Evolutionary conservation across 1,140 invertebrate genomes (phyloP), one percentile per base, ranked within the genome.

Genomic region (Gonatopus flavifemur): DNA sequence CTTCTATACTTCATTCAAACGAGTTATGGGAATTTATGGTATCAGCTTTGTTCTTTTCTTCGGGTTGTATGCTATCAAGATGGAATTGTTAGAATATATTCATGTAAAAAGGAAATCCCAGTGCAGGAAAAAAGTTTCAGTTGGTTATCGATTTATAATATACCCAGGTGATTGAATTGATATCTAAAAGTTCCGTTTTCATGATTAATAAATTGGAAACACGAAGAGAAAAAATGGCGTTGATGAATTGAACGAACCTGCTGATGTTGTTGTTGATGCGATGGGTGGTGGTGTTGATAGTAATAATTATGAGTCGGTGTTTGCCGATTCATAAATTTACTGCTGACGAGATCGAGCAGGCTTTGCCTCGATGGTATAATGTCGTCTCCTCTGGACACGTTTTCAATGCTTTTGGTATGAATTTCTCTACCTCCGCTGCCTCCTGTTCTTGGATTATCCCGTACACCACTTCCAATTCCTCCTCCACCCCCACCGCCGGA

Each of bases 401-500:
- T 76, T 42, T 76, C 75, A 46, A 71, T 66, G 48, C 75, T 77
- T 49, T 77, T 76, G 22, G 70, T 59, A 49, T 77, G 73, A 46
- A 77, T 74, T 16, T 77, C 75, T 59, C 15, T 64, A 59, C 12
- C 63, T 60, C 12, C 25, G 24, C 59, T 52, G 19, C 43, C 55
- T n/a, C 71, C 70, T 0, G 28, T 13, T 16, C 55, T 47, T n/a
- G n/a, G n/a, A n/a, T n/a, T n/a, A n/a, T n/a, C n/a, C 45, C 44
- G 24, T 62, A 64, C 36, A 67, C 72, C 36, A 74, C n/a, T 72
- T 40, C 64, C 54, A 35, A 58, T 57, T 15, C 62, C 67, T 12
- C 62, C 54, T 53, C 55, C 58, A 59, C 82, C 79, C 40, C 83
- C 75, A 25, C 62, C 79, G 73, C 22, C 75, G 77, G 3, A 80